A percentile compares a stretch with the other conserved stretches of the same genome.
phyloP scores from a whole-genome alignment of 2,113 vertebrate species.

The Daubentonia madagascariensis region DNA sequence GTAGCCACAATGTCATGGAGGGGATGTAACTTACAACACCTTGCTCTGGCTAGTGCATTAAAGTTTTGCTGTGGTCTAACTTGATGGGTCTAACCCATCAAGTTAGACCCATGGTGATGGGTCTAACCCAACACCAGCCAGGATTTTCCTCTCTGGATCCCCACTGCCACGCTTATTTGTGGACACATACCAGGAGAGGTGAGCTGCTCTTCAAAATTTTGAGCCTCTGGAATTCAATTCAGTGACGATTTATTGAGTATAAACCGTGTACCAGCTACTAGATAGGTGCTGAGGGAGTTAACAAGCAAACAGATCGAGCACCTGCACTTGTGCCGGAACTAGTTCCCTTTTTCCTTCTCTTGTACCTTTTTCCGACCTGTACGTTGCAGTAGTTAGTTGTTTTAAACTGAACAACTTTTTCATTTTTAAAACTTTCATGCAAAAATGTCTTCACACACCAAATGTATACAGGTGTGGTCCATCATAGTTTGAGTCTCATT shows the following conservation, averaged over 20 bases:
- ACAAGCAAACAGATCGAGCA: not conserved
- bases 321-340: not conserved
- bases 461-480: not conserved
- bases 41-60: not conserved
- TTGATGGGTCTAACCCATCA: not conserved
- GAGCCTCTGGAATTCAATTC: conserved; percentile 14
- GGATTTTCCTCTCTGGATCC: not conserved
- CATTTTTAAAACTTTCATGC: not conserved
- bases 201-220: not conserved
- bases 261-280: not conserved
- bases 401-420: not conserved
- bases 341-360: not conserved
- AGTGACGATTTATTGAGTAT: not conserved
- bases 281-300: not conserved
- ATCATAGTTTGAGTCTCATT: not conserved
- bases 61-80: not conserved
- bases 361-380: not conserved
- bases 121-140: not conserved
- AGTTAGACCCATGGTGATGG: too few species aligned
- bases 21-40: not conserved
- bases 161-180: not conserved
- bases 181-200: not conserved
- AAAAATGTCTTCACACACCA: not conserved
- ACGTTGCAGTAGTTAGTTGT: not conserved
- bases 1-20: not conserved